These are phyloP conservation scores for Lamellibrachia satsuma DNA, from an alignment of 2,888 invertebrate genomes.

Conservation along the genomic window DNA sequence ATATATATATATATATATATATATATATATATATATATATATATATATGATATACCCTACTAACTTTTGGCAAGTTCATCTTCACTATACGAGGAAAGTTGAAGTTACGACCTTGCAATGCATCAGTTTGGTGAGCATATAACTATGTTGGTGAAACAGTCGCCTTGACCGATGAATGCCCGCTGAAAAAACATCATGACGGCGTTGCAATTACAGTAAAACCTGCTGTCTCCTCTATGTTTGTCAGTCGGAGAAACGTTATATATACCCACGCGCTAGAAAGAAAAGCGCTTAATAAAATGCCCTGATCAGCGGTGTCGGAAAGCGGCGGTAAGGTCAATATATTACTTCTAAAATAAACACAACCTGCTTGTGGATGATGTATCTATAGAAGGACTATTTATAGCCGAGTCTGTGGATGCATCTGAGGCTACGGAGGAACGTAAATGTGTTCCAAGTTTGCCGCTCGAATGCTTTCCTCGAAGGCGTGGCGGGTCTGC, in stretches of 20 bases:
- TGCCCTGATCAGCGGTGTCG: background rate
- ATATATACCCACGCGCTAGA: background rate
- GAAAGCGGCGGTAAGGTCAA: background rate
- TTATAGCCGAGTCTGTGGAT: background rate
- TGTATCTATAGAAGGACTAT: background rate
- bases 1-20: no score
- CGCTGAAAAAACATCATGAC: background rate
- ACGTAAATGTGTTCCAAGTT: background rate
- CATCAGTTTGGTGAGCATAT: no score
- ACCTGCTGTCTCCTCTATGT: background rate
- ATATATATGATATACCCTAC: no score
- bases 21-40: no score
- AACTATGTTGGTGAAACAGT: background rate
- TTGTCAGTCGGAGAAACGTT: background rate
- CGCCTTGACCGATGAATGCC: background rate
- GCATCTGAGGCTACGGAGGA: background rate
- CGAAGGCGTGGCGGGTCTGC: background rate
- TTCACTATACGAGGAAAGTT: no score
- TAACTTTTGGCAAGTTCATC: no score
- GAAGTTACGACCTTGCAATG: background rate
- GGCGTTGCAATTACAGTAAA: background rate
- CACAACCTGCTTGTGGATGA: background rate
- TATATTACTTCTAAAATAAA: constrained; percentile 10
- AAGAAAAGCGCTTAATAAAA: background rate
- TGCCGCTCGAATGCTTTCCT: background rate